Evolutionary conservation across 35 echinoderm and acorn worm genomes (phyloP).

Genomic region (Diadema setosum): DNA sequence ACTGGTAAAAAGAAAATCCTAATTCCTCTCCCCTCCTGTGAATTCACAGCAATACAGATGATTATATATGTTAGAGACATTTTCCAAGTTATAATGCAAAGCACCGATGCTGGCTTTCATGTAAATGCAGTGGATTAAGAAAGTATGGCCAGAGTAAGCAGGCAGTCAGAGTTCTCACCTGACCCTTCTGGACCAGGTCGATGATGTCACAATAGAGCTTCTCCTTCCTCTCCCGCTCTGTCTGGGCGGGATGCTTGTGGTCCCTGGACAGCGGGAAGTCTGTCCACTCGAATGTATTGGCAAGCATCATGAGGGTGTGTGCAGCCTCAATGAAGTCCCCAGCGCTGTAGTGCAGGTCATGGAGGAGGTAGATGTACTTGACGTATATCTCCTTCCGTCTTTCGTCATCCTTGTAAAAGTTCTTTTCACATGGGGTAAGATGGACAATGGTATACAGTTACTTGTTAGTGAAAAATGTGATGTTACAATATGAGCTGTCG

Average conservation of each 20-base stretch:
- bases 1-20: too few relatives aligned
- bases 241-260: slow-evolving; percentile 31
- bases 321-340: slow-evolving; percentile 83
- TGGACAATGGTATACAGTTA: too few relatives aligned
- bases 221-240: slow-evolving; percentile 66
- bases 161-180: slow-evolving; percentile 33
- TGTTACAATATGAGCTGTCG: too few relatives aligned
- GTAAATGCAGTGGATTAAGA: too few relatives aligned
- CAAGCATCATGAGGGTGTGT: slow-evolving; percentile 68
- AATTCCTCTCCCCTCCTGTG: too few relatives aligned
- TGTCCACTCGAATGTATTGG: slow-evolving; percentile 63
- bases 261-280: slow-evolving; percentile 30
- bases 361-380: slow-evolving; percentile 76
- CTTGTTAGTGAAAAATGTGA: too few relatives aligned
- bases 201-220: slow-evolving; percentile 86
- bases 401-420: slow-evolving; percentile 90
- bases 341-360: slow-evolving; percentile 71
- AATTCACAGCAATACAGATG: too few relatives aligned
- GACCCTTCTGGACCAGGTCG: slow-evolving; percentile 72
- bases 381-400: slow-evolving; percentile 70
- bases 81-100: too few relatives aligned
- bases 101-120: too few relatives aligned
- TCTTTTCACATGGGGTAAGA: too few relatives aligned
- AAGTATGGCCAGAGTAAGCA: too few relatives aligned
- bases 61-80: too few relatives aligned